These are phyloP conservation scores for Polymixis flavicincta DNA, from an alignment of 2,888 invertebrate species.

Conservation along the genomic window DNA sequence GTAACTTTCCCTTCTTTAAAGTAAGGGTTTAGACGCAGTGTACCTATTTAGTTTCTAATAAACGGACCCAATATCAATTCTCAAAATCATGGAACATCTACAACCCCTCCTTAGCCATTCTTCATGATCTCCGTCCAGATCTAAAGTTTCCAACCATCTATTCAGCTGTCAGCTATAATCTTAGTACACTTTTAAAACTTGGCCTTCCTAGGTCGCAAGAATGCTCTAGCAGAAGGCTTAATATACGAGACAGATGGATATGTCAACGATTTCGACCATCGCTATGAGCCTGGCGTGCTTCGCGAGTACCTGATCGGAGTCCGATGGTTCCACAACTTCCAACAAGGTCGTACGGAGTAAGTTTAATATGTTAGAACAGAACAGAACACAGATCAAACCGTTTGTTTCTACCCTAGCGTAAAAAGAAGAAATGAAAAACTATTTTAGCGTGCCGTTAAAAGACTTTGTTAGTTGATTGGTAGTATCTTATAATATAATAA, in stretches of 20 bases:
- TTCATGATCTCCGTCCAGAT: background rate
- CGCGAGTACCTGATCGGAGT: constrained; percentile 91
- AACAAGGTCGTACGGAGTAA: constrained; percentile 72
- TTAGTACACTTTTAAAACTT: background rate
- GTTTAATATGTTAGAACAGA: constrained; percentile 18
- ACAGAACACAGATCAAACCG: background rate
- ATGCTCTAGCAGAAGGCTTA: constrained; percentile 67
- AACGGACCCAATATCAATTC: background rate
- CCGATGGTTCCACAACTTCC: constrained; percentile 87
- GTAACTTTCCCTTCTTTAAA: too few species aligned
- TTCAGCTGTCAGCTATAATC: background rate
- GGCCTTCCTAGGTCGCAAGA: constrained; percentile 62
- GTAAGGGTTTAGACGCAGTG: background rate
- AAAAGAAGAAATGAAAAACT: background rate
- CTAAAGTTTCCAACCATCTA: background rate
- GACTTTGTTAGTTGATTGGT: background rate
- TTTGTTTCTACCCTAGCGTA: background rate
- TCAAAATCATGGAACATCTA: background rate
- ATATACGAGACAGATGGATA: constrained; percentile 77
- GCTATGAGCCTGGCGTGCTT: constrained; percentile 90
- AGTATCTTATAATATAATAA: background rate
- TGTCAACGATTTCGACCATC: constrained; percentile 91
- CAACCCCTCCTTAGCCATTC: background rate
- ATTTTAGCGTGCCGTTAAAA: background rate
- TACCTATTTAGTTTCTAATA: background rate